Base-by-base conservation (phyloP, 2,797 vertebrate species). In the Fringilla coelebs region DNA sequence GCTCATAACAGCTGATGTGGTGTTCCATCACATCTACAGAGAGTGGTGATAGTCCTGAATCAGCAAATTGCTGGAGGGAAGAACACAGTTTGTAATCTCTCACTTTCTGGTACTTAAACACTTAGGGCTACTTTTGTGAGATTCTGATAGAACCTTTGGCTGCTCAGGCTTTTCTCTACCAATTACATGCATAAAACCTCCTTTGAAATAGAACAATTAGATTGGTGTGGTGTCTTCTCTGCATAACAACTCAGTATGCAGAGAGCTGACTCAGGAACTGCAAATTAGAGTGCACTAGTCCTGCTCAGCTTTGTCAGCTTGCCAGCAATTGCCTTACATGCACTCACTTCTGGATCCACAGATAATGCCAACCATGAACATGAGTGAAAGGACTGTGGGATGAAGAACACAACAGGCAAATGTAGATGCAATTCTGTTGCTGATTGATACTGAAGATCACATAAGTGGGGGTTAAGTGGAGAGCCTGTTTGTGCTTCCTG, bases 381-480 rank as follows among this genome's bases (percentile, higher is more conserved):
- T 21, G 38, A 60, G 54, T 46, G 43, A 57, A 91, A 54, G 43
- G 43, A 79, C 17, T 40, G 51, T 13, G 11, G 60, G 48, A 80
- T 62, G 45, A 63, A 73, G 83, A 79, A 46, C n/a, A 76, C 19
- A 70, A 62, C 6, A 58, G 17, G n/a, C n/a, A 66, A 88, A 36
- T 13, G 18, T 25, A 82, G 65, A 34, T 48, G 60, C 8, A 83
- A 67, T 67, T 70, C 40, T 70, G 22, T 63, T 85, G 60, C 67
- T 89, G 48, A 40, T 1, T 1, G 3, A 57, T 55, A 67, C 6
- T 52, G 68, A 93, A 85, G 68, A 65, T n/a, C 31, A 28, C 0
- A 0, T n/a, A 62, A 66, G 17, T 1, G 0, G 17, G 22, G 16
- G 14, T 57, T n/a, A 84, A 78, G 32, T 16, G 13, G 7, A 29